phyloP scores from a whole-genome alignment of 2,113 vertebrate species.

The Hucho hucho region DNA sequence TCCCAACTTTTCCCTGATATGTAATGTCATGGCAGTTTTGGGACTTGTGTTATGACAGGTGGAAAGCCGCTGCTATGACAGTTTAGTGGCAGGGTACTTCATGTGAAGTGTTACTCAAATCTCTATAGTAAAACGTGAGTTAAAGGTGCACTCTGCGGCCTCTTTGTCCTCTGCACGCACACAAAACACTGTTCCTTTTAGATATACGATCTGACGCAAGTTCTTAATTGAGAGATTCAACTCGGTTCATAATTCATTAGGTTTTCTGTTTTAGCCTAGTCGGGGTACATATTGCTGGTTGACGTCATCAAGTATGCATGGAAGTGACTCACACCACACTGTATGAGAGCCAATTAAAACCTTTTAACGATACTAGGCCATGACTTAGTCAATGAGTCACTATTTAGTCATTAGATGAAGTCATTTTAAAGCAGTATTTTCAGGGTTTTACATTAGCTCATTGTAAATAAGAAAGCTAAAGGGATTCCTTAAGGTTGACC shows the following conservation, averaged over 20 bases:
- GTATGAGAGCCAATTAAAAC: constrained; percentile 38
- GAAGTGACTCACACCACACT: not conserved
- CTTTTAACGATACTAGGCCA: constrained; percentile 12
- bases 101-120: not conserved
- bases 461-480: no score
- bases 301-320: constrained; percentile 6
- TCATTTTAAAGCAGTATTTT: not conserved
- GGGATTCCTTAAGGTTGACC: not conserved
- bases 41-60: not conserved
- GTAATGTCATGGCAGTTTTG: not conserved
- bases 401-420: not conserved
- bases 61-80: not conserved
- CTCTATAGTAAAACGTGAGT: not conserved
- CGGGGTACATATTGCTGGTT: not conserved
- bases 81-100: not conserved
- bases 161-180: not conserved
- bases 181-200: not conserved
- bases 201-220: no score
- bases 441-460: constrained; percentile 4
- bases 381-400: constrained; percentile 3
- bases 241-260: not conserved
- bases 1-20: not conserved
- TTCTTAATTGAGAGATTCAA: not conserved
- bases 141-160: not conserved
- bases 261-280: not conserved